Percentiles rank a stretch among this genome's conserved stretches.
Conservation (phyloP, 1,140 invertebrate species). For the Drosophila athabasca region DNA sequence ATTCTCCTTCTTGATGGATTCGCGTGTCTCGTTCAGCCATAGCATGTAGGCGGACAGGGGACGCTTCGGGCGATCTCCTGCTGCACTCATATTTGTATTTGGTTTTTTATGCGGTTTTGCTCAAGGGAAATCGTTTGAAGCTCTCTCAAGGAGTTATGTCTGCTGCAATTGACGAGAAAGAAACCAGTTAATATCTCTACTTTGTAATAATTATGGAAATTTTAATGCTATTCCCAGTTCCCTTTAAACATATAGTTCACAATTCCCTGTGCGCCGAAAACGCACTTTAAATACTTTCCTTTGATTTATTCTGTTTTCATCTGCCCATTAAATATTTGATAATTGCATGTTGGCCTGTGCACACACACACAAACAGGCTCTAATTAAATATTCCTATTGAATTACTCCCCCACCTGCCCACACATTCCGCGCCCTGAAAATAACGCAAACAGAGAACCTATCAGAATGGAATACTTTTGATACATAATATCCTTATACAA, state of each 20-base stretch:
- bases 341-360: constrained; percentile 48
- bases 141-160: constrained; percentile 8
- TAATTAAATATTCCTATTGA: constrained; percentile 57
- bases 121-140: not conserved
- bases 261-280: too few relatives aligned
- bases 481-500: constrained; percentile 33
- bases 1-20: constrained; percentile 91
- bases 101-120: constrained; percentile 12
- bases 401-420: not conserved
- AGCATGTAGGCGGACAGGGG: constrained; percentile 94
- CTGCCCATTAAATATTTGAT: constrained; percentile 44
- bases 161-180: constrained; percentile 16
- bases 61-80: constrained; percentile 91
- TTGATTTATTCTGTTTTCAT: not conserved
- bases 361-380: constrained; percentile 12
- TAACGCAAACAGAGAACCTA: constrained; percentile 2
- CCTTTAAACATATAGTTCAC: too few relatives aligned
- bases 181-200: not conserved
- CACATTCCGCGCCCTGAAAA: constrained; percentile 4
- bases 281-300: not conserved
- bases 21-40: constrained; percentile 92
- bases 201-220: not conserved
- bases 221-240: too few relatives aligned
- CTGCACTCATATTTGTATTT: constrained; percentile 86
- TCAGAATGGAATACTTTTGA: constrained; percentile 26